These are phyloP conservation scores for Corynorhinus townsendii DNA, from an alignment of 2,113 vertebrate species.

Conservation along the genomic window DNA sequence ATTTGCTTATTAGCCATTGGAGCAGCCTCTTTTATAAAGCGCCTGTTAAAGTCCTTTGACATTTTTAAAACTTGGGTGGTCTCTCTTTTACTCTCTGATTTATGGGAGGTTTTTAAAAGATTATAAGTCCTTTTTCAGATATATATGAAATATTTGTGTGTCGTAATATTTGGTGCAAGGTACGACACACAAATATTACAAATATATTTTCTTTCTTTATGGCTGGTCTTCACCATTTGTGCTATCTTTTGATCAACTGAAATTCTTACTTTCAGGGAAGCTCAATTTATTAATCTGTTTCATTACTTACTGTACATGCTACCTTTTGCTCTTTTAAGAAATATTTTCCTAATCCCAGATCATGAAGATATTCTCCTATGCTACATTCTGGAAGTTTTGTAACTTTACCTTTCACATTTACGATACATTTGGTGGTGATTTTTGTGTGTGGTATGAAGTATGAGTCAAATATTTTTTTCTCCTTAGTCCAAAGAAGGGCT, in stretches of 20 bases:
- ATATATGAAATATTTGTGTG: no score
- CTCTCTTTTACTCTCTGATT: neutral
- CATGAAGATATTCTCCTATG: neutral
- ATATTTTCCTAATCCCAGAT: neutral
- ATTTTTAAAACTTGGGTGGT: neutral
- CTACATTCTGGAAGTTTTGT: neutral
- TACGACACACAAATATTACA: neutral
- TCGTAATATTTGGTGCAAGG: no score
- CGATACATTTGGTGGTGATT: neutral
- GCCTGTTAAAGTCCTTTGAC: neutral
- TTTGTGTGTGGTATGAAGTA: neutral
- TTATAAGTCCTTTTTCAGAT: neutral
- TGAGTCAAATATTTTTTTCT: neutral
- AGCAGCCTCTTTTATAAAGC: neutral
- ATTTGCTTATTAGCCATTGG: neutral
- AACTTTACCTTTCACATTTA: neutral
- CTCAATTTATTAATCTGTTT: neutral
- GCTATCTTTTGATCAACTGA: neutral
- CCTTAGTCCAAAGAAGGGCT: neutral
- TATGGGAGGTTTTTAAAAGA: neutral
- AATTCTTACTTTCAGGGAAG: neutral
- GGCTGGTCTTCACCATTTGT: neutral
- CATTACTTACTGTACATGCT: neutral
- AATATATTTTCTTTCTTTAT: neutral
- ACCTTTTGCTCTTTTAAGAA: constrained; percentile 1